Conservation (phyloP, 2,888 invertebrate genomes). For the Timandra comae region DNA sequence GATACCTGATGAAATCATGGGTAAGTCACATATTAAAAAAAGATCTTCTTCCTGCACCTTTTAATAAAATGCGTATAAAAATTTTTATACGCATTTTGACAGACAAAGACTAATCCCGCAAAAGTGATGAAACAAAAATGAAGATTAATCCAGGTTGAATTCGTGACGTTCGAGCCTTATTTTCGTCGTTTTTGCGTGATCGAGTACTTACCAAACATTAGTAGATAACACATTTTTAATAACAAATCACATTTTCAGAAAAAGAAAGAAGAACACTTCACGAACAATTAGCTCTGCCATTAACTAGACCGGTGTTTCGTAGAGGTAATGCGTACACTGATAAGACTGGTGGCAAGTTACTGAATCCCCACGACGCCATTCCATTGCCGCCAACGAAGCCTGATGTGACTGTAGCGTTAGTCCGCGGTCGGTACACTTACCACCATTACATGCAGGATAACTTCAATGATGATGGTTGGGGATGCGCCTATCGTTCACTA, state of each 20-base stretch:
- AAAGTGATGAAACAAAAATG: too few species aligned
- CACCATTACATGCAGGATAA: constrained; percentile 98
- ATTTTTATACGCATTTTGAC: too few species aligned
- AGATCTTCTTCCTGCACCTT: too few species aligned
- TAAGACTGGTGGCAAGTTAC: constrained; percentile 72
- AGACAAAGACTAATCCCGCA: too few species aligned
- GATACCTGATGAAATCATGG: constrained; percentile 80
- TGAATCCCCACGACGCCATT: constrained; percentile 85
- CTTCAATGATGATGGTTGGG: constrained; percentile 98
- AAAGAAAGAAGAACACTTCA: constrained; percentile 82
- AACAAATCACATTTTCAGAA: too few species aligned
- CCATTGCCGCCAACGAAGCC: constrained; percentile 41
- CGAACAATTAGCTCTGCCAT: constrained; percentile 80
- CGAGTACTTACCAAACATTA: too few species aligned
- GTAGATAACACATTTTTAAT: too few species aligned
- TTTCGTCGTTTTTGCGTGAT: too few species aligned
- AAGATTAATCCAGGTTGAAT: too few species aligned
- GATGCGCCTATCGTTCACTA: constrained; percentile 98
- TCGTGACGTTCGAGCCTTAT: too few species aligned
- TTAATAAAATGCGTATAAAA: too few species aligned
- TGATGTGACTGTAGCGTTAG: constrained; percentile 60
- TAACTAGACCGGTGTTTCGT: constrained; percentile 84
- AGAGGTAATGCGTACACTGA: constrained; percentile 81
- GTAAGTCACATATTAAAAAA: constrained; percentile 60
- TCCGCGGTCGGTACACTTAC: constrained; percentile 93